Base-by-base conservation (phyloP, 2,797 vertebrate species). In the Martes flavigula region DNA sequence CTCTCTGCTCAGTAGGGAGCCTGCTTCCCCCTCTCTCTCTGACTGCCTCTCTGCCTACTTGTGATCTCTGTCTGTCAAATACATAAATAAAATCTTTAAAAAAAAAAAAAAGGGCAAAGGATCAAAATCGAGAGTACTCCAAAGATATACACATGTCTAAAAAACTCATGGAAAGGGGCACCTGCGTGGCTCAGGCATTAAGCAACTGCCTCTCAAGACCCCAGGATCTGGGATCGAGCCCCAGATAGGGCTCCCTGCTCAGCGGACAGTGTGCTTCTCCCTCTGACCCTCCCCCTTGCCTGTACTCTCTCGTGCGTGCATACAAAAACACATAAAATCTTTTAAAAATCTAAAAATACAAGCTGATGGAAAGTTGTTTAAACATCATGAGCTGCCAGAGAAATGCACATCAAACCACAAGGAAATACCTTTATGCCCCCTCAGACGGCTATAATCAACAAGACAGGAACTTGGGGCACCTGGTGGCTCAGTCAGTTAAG, bases 261-360 rank as follows among this genome's bases (percentile, higher is more conserved):
- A 60, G 58, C 11, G 11, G 58, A 4, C 10, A 27, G 58, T 25
- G 3, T 60, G 58, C 58, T 27, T 60, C 25, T 60, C 58, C 58
- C 25, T 60, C 58, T 60, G 58, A 9, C 58, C 23, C 58, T 60
- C 10, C 58, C 58, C 58, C 15, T 51, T 58, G 9, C 58, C 58
- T 25, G 10, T 27, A 27, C 3, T 60, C 3, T 60, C 58, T 58
- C 56, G 3, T 3, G 0, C 5, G 51, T 2, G 5, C 15, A 6
- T 17, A 9, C 56, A 9, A 58, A 58, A 58, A 23, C 21, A 58
- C 20, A 58, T 58, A 60, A 60, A 60, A 58, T 58, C 21, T 58
- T 58, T 56, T 58, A 25, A 25, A 60, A 60, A 25, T 58, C 14
- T 11, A 58, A 46, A 51, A 25, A 84, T 13, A 12, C 12, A 48